Evolutionary conservation across 2,113 vertebrate genomes (phyloP), one percentile per base, ranked within the genome.

Genomic region (Cochlearius cochlearius): DNA sequence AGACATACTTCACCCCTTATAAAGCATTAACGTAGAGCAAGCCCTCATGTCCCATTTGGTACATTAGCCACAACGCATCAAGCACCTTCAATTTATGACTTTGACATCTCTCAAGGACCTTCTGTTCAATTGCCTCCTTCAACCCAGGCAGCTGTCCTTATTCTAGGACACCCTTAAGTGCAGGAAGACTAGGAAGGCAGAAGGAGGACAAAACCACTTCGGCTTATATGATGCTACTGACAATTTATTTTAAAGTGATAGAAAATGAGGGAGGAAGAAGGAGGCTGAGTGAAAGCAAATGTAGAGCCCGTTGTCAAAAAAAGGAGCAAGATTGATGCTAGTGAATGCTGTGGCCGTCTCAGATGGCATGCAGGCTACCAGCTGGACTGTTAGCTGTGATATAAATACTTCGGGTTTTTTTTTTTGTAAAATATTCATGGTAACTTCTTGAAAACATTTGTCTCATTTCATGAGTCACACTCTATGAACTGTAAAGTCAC

Each of bases 201-300:
- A 80, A 86, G 52, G n/a, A 68, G 36, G 49, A 68, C 56, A 85
- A 72, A 91, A 47, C 0, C 21, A 64, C 15, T 81, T 39, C 19
- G 49, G 36, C 14, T 87, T 78, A 16, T 72, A 66, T 78, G 32
- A 60, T 38, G 69, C 69, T 86, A 78, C 76, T 75, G 83, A 60
- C 39, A 92, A 76, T 81, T 81, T 91, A 92, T 87, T 89, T 91
- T 76, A 64, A 91, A 91, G 39, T n/a, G 62, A 91, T 19, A 81
- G 86, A 96, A 97, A 94, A 87, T 58, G 66, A 92, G 76, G 78
- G 59, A 90, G 14, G 18, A 93, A 94, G 80, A 83, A 81, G 68
- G 72, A 89, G 68, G 43, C 86, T 93, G 91, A 94, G 92, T 88
- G 91, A 94, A 94, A 96, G 96, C 95, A 96, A 97, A 96, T 91